Percentiles rank a stretch among this genome's conserved stretches.
Evolutionary conservation across 2,797 vertebrate genomes (phyloP).

Genomic region (Periophthalmus magnuspinnatus): DNA sequence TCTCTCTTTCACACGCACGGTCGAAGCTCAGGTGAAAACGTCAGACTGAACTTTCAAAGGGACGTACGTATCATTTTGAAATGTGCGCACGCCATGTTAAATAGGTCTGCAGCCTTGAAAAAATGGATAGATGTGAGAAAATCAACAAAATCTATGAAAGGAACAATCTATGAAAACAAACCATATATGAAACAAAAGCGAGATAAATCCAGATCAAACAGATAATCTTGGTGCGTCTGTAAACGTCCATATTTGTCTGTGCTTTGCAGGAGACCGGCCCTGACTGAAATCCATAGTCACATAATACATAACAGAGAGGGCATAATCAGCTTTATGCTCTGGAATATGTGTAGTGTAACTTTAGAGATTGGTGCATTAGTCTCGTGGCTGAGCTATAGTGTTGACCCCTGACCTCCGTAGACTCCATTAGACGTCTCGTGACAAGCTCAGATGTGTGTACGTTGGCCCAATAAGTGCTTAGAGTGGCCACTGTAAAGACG

Average conservation of each 20-base stretch:
- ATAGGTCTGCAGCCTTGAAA: neutral
- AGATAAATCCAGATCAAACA: neutral
- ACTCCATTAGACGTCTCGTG: constrained; percentile 25
- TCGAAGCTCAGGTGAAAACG: neutral
- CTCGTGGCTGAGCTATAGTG: constrained; percentile 15
- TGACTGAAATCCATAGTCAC: constrained; percentile 45
- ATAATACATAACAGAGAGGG: constrained; percentile 23
- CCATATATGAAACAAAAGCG: no score
- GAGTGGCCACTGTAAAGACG: constrained; percentile 5
- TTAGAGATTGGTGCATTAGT: constrained; percentile 33
- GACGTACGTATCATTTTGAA: neutral
- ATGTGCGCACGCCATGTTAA: neutral
- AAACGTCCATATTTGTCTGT: neutral
- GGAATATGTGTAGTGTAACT: constrained; percentile 22
- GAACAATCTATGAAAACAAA: no score
- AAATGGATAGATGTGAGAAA: no score
- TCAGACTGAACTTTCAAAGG: neutral
- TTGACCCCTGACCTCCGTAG: constrained; percentile 20
- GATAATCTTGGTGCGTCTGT: constrained; percentile 2
- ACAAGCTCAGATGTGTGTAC: constrained; percentile 23
- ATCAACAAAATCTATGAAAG: no score
- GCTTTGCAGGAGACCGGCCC: neutral
- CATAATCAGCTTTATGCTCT: constrained; percentile 39
- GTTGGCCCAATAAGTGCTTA: constrained; percentile 50
- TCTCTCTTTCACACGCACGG: neutral